Conservation (phyloP, 2,888 invertebrate species). For the Leptogaster cylindrica region DNA sequence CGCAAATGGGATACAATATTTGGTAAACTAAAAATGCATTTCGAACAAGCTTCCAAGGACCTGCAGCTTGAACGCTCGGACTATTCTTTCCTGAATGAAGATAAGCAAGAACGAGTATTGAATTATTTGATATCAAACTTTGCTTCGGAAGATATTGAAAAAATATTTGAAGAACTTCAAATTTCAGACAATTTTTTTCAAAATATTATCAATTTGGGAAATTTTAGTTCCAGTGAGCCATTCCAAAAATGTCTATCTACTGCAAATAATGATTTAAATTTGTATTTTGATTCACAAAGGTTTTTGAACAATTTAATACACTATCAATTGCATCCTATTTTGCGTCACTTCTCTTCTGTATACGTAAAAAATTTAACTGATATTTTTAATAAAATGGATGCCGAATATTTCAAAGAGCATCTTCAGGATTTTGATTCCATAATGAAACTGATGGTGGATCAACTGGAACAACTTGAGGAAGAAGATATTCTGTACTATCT, state of each 20-base stretch:
- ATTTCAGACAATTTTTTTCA: conserved; percentile 14
- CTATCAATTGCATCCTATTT: not conserved
- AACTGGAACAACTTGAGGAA: not conserved
- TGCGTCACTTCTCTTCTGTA: not conserved
- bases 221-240: not conserved
- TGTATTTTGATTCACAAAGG: not conserved
- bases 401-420: not conserved
- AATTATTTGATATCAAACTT: not conserved
- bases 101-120: not conserved
- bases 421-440: not conserved
- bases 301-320: not conserved
- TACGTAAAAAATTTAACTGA: not conserved
- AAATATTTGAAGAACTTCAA: not conserved
- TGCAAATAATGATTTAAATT: not conserved
- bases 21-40: too few relatives aligned
- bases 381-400: not conserved
- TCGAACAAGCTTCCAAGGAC: too few relatives aligned
- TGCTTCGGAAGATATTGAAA: not conserved
- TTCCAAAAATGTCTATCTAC: not conserved
- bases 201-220: conserved; percentile 1
- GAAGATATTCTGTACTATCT: not conserved
- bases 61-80: too few relatives aligned
- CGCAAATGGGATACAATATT: too few relatives aligned
- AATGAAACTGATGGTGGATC: not conserved
- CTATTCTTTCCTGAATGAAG: too few relatives aligned